phyloP scores from a whole-genome alignment of 1,140 invertebrate genomes.

The Bombus sylvicola region DNA sequence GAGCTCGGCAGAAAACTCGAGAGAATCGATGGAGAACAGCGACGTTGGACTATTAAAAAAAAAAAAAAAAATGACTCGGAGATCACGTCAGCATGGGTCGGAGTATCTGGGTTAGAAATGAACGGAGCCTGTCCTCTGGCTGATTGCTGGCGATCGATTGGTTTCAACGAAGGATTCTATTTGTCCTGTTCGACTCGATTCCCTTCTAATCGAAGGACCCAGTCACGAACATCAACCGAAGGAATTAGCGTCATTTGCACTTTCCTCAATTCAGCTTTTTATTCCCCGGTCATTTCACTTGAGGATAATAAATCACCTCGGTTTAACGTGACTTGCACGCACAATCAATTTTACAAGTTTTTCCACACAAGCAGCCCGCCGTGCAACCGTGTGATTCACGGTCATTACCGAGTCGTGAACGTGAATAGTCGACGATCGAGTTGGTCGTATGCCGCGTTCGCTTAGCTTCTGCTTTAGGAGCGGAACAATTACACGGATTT shows the following conservation, averaged over 20 bases:
- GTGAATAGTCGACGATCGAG: not conserved
- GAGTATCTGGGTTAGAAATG: conserved; percentile 34
- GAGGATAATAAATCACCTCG: no score
- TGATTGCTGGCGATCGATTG: not conserved
- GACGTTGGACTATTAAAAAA: no score
- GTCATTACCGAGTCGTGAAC: not conserved
- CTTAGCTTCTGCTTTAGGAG: no score
- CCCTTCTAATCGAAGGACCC: not conserved
- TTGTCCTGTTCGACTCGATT: not conserved
- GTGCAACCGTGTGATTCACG: not conserved
- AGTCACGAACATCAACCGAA: not conserved
- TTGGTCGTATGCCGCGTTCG: not conserved
- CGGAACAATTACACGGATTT: not conserved
- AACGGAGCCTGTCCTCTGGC: not conserved
- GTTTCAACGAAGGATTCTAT: not conserved
- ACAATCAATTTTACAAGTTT: no score
- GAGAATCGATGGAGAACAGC: not conserved
- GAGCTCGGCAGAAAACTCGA: not conserved
- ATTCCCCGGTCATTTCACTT: no score
- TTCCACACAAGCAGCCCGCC: not conserved
- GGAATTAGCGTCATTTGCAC: not conserved
- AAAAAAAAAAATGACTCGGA: not conserved
- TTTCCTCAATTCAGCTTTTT: no score
- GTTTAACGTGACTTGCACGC: no score
- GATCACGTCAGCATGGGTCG: not conserved